These are phyloP conservation scores for Carettochelys insculpta DNA, from an alignment of 2,113 vertebrate species.

Conservation along the genomic window DNA sequence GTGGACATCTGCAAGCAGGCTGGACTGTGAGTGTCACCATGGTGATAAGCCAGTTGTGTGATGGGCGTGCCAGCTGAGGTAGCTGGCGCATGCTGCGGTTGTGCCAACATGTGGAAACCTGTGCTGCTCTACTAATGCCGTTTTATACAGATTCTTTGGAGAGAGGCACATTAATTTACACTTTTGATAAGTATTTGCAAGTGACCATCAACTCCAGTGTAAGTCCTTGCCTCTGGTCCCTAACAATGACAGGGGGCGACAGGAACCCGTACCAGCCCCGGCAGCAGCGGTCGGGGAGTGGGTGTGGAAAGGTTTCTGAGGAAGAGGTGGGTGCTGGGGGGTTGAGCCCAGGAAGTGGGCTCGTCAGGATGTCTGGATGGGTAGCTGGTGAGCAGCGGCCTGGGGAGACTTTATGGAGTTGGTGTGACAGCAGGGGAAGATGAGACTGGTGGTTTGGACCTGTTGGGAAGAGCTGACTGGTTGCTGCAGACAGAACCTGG, in stretches of 20 bases:
- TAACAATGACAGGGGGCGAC: not conserved
- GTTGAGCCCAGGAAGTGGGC: not conserved
- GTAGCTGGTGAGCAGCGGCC: not conserved
- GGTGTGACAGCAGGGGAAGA: not conserved
- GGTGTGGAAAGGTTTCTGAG: not conserved
- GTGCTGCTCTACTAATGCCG: not conserved
- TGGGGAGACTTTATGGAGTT: not conserved
- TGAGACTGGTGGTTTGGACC: not conserved
- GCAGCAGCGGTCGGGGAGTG: not conserved
- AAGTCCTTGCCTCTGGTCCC: not conserved
- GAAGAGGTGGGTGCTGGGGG: not conserved
- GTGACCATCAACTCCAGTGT: not conserved
- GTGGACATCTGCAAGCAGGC: not conserved
- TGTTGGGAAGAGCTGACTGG: not conserved
- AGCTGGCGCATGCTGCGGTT: fast-evolving
- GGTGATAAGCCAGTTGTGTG: not conserved
- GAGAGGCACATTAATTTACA: not conserved
- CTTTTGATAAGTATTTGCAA: not conserved
- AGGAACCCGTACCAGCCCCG: not conserved
- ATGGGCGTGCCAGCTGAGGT: not conserved
- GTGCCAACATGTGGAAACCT: not conserved
- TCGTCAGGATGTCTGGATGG: too few species aligned
- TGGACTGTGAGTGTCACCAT: not conserved
- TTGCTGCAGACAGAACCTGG: not conserved
- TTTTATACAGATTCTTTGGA: not conserved